Evolutionary conservation across 1,140 invertebrate genomes (phyloP).

Genomic region (Tetragnatha versicolor): DNA sequence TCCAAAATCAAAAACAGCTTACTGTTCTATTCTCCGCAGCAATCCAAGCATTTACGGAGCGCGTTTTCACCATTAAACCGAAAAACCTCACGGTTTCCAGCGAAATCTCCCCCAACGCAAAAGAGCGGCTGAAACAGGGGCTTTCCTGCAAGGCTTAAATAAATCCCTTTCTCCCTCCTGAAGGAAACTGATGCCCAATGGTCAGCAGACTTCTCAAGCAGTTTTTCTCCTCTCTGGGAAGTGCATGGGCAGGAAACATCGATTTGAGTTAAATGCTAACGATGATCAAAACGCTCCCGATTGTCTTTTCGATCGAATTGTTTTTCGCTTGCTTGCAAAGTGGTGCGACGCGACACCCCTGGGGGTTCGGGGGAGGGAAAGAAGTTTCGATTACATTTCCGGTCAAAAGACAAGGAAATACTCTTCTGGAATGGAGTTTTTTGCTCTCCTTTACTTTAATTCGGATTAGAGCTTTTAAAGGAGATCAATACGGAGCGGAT

Average conservation of each 20-base stretch:
- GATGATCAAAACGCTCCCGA: constrained; percentile 25
- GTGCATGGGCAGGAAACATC: constrained; percentile 33
- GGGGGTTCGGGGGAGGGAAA: not conserved
- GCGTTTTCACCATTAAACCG: too few species aligned
- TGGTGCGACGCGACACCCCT: not conserved
- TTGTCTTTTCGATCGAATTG: not conserved
- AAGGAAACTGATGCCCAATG: constrained; percentile 20
- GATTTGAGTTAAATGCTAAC: constrained; percentile 40
- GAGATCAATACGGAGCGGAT: too few species aligned
- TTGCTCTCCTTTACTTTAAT: not conserved
- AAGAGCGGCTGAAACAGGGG: too few species aligned
- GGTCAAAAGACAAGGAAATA: not conserved
- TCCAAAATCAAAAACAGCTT: too few species aligned
- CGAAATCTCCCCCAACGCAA: too few species aligned
- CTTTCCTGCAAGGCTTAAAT: constrained; percentile 12
- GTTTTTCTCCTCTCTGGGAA: constrained; percentile 22
- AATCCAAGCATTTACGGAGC: too few species aligned
- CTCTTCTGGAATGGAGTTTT: not conserved
- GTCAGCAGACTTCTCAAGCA: constrained; percentile 21
- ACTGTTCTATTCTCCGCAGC: too few species aligned
- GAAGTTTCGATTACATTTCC: constrained; percentile 39
- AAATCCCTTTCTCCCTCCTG: constrained; percentile 11
- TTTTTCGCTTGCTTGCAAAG: not conserved
- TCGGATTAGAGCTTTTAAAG: too few species aligned
- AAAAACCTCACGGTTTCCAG: too few species aligned